Conservation (phyloP, 2,113 vertebrate species). For the Pandion haliaetus region DNA sequence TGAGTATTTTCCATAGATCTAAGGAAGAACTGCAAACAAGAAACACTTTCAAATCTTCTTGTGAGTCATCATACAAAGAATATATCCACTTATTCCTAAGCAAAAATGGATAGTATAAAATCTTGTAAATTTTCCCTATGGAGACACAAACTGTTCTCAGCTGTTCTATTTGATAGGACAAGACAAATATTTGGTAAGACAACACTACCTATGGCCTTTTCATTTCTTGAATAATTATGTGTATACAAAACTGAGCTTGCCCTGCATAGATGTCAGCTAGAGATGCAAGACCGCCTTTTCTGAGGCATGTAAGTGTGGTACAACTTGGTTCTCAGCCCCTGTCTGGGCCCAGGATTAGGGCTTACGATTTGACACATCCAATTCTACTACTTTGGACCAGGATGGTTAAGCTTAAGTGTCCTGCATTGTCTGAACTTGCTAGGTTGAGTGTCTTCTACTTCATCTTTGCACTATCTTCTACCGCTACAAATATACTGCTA, state of each 20-base stretch:
- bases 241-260: background rate
- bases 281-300: background rate
- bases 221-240: background rate
- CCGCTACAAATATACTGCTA: background rate
- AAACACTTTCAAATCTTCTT: background rate
- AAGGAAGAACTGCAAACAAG: conserved; percentile 20
- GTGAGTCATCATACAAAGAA: background rate
- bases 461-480: background rate
- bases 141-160: background rate
- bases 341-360: background rate
- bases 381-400: background rate
- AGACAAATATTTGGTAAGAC: no score
- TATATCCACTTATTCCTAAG: background rate
- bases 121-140: background rate
- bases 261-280: background rate
- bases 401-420: background rate
- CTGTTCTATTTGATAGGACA: background rate
- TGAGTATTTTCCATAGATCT: background rate
- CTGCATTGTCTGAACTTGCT: background rate
- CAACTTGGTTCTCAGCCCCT: background rate
- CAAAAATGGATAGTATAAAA: background rate
- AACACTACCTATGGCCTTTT: background rate
- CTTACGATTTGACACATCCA: background rate
- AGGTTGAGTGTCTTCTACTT: background rate
- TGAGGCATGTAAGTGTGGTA: background rate